A percentile compares a stretch with the other conserved stretches of the same genome.
Evolutionary conservation across 2,113 vertebrate species (phyloP).

Genomic region (Tupaia chinensis): DNA sequence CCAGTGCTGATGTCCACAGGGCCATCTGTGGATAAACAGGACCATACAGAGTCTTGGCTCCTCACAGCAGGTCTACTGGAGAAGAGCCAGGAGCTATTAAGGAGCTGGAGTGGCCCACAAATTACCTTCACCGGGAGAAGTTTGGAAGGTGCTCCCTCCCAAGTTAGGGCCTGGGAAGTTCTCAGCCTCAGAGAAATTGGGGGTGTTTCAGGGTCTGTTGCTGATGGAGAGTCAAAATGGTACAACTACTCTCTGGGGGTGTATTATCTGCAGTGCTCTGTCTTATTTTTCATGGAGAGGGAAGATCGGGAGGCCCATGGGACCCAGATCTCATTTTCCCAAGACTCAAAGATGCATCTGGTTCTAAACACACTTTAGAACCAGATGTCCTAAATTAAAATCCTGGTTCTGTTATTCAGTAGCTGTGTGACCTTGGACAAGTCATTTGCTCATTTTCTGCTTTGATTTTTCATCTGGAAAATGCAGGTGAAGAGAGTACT

Average conservation of each 20-base stretch:
- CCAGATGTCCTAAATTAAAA: not conserved
- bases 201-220: not conserved
- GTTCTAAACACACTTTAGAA: too few relatives aligned
- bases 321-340: not conserved
- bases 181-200: not conserved
- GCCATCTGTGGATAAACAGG: not conserved
- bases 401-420: not conserved
- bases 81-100: not conserved
- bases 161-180: not conserved
- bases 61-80: rapidly evolving
- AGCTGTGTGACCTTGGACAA: not conserved
- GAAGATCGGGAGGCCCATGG: not conserved
- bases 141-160: too few relatives aligned
- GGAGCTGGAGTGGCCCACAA: too few relatives aligned
- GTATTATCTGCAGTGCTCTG: rapidly evolving
- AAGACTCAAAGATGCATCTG: too few relatives aligned
- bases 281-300: not conserved
- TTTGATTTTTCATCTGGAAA: not conserved
- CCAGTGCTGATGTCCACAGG: not conserved
- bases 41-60: not conserved
- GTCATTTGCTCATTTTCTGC: not conserved
- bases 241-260: not conserved
- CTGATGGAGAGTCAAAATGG: too few relatives aligned
- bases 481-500: too few relatives aligned
- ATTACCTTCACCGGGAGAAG: not conserved